Evolutionary conservation across 2,797 vertebrate genomes (phyloP), one percentile per base, ranked within the genome.

Genomic region (Garrulus glandarius): DNA sequence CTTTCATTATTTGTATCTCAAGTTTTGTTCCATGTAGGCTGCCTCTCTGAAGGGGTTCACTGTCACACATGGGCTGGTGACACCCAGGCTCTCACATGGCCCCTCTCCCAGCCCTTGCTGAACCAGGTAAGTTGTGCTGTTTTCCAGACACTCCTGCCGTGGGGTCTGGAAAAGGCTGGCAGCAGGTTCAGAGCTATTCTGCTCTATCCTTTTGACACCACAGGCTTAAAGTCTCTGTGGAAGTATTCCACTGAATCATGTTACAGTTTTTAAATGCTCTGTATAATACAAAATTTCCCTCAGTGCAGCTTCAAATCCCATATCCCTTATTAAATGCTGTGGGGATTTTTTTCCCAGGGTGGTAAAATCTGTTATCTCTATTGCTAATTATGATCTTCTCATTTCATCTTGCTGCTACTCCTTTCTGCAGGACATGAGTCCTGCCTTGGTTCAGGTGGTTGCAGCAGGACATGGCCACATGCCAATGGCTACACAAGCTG

Each of bases 31-130:
- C 0, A 0, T 55, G 37, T 29, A 17, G 29, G 19, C 79, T 81
- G 55, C 32, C 19, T 65, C 47, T 84, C 59, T 24, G 61, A 36
- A 61, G 61, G 86, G 69, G 15, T 37, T 59, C 60, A 2, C 16
- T 61, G 59, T 53, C 81, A 27, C 67, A 3, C 9, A 0, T 0
- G 5, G n/a, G 30, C n/a, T 83, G 68, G 2, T 47, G 13, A 7
- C 63, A 43, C 7, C 4, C 8, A 2, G 49, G 36, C 18, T 11
- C n/a, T 75, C 36, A 2, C 5, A 4, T 29, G 32, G 9, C 68
- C 29, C 11, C 3, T 77, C 26, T 68, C 13, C 81, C 80, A 80
- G 29, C 60, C 49, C 52, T 15, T 34, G 27, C 29, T 50, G n/a
- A 34, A 7, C 9, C 34, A 69, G 57, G 6, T 6, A 6, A 46